Evolutionary conservation across 2,113 vertebrate genomes (phyloP), one percentile per base, ranked within the genome.

Genomic region (Mormyrus lacerda): DNA sequence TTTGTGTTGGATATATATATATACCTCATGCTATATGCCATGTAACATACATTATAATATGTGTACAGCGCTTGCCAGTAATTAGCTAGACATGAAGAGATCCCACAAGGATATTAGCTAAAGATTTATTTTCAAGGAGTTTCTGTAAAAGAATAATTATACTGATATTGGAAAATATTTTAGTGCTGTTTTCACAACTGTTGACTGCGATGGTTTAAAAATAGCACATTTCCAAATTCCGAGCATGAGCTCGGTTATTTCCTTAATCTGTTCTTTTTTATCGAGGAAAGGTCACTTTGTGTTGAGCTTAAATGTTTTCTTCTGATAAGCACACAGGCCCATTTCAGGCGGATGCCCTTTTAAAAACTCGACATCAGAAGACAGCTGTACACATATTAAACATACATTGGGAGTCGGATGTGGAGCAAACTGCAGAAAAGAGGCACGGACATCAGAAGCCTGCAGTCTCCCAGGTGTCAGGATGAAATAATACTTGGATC

Each of bases 401-500:
- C 5, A 87, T 91, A 92, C 90, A 79, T 55, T 1, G 58, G 87
- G 89, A 91, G 91, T 53, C 82, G 88, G 90, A 86, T 82, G 90
- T 61, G 84, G 85, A 90, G 88, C 88, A 84, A 79, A 84, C 82
- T 88, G 73, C 87, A 76, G 89, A 24, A n/a, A n/a, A 65, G 90
- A 89, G 89, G 89, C n/a, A 42, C 88, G 89, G 90, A 87, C 90
- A 89, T 91, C 91, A 50, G 90, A 88, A 88, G 83, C 65, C 88
- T 31, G 47, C 76, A 69, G 87, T 91, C 91, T 92, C 92, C 69
- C 84, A 93, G 91, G 92, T 92, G 93, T 93, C 93, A 91, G 89
- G 55, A 90, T 93, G 88, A 95, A 93, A 93, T 92, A 93, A 93
- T 89, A 91, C 93, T 92, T 92, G 91, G 92, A 92, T 93, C 90